phyloP scores from a whole-genome alignment of 1,140 invertebrate genomes.

The Mesaphorura yosii region DNA sequence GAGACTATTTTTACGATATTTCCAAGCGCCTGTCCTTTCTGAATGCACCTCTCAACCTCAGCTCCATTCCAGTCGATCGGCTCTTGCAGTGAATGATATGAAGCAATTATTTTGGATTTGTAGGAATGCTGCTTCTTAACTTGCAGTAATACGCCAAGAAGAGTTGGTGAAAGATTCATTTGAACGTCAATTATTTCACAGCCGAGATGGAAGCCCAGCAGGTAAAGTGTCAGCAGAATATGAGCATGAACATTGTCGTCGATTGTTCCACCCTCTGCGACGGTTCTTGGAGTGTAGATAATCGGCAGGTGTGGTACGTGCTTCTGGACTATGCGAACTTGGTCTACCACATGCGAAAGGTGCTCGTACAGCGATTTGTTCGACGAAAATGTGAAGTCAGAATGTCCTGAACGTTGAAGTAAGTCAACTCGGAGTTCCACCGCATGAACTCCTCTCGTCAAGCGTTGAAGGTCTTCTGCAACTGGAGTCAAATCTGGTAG shows the following conservation, averaged over 20 bases:
- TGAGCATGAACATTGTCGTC: background rate
- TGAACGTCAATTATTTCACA: constrained; percentile 2
- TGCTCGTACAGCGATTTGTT: background rate
- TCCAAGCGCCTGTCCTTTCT: background rate
- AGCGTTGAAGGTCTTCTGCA: background rate
- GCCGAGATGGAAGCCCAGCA: background rate
- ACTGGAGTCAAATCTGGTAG: background rate
- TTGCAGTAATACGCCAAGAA: background rate
- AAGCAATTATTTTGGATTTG: background rate
- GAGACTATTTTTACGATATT: constrained; percentile 1
- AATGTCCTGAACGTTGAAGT: background rate
- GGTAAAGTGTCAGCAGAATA: background rate
- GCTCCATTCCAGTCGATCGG: background rate
- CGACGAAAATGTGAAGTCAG: background rate
- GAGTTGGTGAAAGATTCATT: background rate
- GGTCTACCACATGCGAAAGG: background rate
- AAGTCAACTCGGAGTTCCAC: background rate
- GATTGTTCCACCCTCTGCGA: background rate
- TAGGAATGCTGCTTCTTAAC: background rate
- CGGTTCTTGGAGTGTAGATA: background rate
- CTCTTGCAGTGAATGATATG: background rate
- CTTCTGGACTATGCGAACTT: background rate
- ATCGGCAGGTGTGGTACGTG: background rate
- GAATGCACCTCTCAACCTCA: background rate
- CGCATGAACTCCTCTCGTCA: background rate